Evolutionary conservation across 1,140 invertebrate species (phyloP).

Genomic region (Thaumetopoea pityocampa): DNA sequence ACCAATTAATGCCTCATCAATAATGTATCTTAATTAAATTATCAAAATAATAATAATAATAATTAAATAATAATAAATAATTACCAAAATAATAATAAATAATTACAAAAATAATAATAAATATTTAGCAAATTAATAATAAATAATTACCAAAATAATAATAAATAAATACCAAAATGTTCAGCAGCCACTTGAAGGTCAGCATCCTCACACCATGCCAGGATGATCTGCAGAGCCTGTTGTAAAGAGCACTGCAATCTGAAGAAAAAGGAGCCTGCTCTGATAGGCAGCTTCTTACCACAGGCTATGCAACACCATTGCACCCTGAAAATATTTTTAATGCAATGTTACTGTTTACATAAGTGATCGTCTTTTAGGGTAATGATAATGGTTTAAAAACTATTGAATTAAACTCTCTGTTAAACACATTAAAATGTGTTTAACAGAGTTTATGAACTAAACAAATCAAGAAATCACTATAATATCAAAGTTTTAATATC

Average conservation of each 20-base stretch:
- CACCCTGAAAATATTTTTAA: conserved; percentile 36
- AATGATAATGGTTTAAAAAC: background rate
- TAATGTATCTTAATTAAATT: too few relatives aligned
- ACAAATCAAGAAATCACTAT: too few relatives aligned
- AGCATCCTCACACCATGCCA: conserved; percentile 64
- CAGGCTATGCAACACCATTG: conserved; percentile 60
- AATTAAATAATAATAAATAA: conserved; percentile 11
- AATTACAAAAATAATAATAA: conserved; percentile 2
- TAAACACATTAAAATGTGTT: too few relatives aligned
- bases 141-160: background rate
- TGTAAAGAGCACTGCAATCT: conserved; percentile 55
- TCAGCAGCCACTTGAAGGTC: conserved; percentile 39
- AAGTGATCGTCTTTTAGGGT: background rate
- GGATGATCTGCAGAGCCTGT: conserved; percentile 49
- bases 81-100: conserved; percentile 27
- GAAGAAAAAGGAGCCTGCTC: conserved; percentile 53
- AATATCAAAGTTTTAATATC: too few relatives aligned
- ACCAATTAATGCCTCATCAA: too few relatives aligned
- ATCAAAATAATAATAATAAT: too few relatives aligned
- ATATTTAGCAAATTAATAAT: background rate
- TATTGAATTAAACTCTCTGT: background rate
- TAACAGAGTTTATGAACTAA: too few relatives aligned
- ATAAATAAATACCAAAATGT: conserved; percentile 46
- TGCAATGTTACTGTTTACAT: background rate
- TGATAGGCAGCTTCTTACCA: conserved; percentile 48